A percentile compares a stretch with the other conserved stretches of the same genome.
These are phyloP conservation scores for Xanthia togata DNA, from an alignment of 2,888 invertebrate species.

Conservation along the genomic window DNA sequence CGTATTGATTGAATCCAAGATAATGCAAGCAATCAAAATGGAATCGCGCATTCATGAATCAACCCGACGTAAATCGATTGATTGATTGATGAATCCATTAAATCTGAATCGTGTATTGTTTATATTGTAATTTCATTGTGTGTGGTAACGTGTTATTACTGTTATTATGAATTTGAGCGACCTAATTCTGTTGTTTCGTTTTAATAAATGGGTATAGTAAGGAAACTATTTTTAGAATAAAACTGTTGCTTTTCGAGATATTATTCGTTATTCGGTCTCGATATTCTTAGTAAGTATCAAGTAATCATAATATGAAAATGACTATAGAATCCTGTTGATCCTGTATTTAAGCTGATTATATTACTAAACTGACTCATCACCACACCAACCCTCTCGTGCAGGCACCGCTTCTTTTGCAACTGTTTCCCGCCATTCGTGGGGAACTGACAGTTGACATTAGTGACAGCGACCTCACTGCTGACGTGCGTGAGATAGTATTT, in stretches of 20 bases:
- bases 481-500: too few relatives aligned
- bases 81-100: constrained; percentile 63
- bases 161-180: constrained; percentile 36
- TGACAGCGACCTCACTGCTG: too few relatives aligned
- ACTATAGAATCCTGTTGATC: too few relatives aligned
- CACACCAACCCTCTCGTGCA: too few relatives aligned
- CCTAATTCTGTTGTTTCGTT: constrained; percentile 32
- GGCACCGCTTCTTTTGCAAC: too few relatives aligned
- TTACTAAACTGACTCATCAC: too few relatives aligned
- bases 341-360: too few relatives aligned
- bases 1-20: constrained; percentile 53
- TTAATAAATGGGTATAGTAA: background rate
- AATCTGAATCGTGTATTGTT: constrained; percentile 58
- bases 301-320: background rate
- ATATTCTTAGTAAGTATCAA: background rate
- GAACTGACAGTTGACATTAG: too few relatives aligned
- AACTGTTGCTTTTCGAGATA: background rate
- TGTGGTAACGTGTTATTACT: constrained; percentile 38
- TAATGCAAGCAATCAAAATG: constrained; percentile 52
- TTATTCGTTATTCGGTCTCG: background rate
- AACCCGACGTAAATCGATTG: constrained; percentile 43
- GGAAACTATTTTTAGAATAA: background rate
- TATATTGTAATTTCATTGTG: constrained; percentile 63
- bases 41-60: constrained; percentile 54
- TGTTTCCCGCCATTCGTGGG: too few relatives aligned